These are phyloP conservation scores for Prunella himalayana DNA, from an alignment of 2,113 vertebrate genomes.

Conservation along the genomic window DNA sequence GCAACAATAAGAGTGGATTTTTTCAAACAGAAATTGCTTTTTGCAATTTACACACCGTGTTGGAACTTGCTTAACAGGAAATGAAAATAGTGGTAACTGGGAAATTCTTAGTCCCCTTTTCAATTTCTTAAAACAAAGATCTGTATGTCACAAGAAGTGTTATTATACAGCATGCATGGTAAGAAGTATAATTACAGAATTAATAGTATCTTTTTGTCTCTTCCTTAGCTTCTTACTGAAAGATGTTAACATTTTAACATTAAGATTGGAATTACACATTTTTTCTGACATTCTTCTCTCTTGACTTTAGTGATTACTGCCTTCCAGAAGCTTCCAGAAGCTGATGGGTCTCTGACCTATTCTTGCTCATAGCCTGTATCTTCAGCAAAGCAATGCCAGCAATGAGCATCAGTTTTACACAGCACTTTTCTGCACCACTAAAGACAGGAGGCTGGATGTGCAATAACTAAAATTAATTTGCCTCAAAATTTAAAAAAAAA, in stretches of 20 bases:
- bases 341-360: background rate
- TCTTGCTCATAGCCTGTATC: background rate
- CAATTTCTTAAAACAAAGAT: background rate
- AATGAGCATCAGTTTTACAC: background rate
- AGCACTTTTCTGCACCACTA: background rate
- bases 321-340: background rate
- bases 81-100: background rate
- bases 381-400: background rate
- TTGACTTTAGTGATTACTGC: background rate
- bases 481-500: background rate
- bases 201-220: background rate
- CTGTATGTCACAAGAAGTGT: background rate
- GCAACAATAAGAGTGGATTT: background rate
- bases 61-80: background rate
- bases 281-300: background rate
- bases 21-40: background rate
- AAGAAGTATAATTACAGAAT: background rate
- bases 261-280: background rate
- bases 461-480: background rate
- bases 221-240: background rate
- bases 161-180: background rate
- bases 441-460: background rate
- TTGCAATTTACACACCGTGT: background rate
- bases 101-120: background rate
- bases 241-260: background rate